Base-by-base conservation (phyloP, 1,140 invertebrate genomes). In the Glossosoma conforme region DNA sequence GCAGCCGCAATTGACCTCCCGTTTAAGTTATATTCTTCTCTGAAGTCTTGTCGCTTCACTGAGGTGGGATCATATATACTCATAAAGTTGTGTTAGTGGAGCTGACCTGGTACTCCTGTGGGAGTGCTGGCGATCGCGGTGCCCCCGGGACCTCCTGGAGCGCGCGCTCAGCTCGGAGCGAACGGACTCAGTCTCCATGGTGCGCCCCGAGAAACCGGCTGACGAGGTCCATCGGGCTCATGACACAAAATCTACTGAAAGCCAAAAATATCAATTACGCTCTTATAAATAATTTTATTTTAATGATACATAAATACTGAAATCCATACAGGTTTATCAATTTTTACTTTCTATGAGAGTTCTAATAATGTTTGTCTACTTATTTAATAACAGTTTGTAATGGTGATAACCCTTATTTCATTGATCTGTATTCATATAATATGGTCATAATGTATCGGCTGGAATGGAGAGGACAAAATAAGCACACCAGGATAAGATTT, bases 121-220 rank as follows among this genome's bases (percentile, higher is more conserved):
- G 4, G 77, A 78, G 62, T 80, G 75, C 52, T 77, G 75, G 24
- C 78, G 61, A 54, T 80, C 77, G 45, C 77, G 60, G 36, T 79
- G 77, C 40, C 66, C 65, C 36, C 69, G 63, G 50, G 78, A 80
- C 22, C 79, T 65, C 62, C 77, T 67, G 24, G 78, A 80, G 52
- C 77, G 70, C 56, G 77, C 75, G 65, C 78, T 80, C 53, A 79
- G 69, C 60, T 81, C 79, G 22, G 79, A 81, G 58, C 79, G 72
- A 58, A 81, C 77, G 43, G 78, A 80, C 64, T 81, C 79, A 53
- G 78, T 81, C 68, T 81, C 79, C 79, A 81, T 81, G 47, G 60
- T 37, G 15, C 42, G 10, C 56, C 37, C 15, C 57, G 33, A 17
- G 50, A 24, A 21, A 49, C 54, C 20, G 60, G 52, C 79, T 81